These are phyloP conservation scores for Pocillopora grandis DNA, from an alignment of 92 coral and sea anemone species.

Conservation along the genomic window DNA sequence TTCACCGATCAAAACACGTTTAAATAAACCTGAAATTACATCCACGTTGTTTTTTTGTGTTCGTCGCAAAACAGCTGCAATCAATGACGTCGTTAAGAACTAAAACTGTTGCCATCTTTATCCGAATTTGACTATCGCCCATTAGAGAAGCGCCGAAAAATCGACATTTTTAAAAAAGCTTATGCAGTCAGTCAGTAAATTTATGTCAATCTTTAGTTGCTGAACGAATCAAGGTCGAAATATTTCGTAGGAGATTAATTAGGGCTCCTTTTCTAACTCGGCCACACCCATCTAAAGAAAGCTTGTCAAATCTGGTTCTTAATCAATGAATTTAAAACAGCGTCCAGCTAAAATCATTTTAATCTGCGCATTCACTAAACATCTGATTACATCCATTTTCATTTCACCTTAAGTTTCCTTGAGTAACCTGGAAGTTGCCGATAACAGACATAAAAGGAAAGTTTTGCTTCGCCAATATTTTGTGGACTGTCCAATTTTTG, in stretches of 20 bases:
- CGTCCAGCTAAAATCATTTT: background rate
- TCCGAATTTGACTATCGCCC: background rate
- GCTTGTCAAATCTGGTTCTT: conserved; percentile 19
- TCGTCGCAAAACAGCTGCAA: conserved; percentile 1
- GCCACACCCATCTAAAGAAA: background rate
- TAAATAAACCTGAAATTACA: background rate
- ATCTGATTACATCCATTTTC: background rate
- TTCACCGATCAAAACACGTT: background rate
- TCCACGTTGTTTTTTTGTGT: background rate
- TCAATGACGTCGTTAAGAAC: background rate
- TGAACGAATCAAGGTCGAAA: background rate
- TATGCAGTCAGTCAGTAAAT: background rate
- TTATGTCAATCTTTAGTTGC: background rate
- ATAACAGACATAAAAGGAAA: background rate
- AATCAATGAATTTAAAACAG: background rate
- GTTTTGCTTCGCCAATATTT: background rate
- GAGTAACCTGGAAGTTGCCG: background rate
- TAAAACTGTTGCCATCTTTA: background rate
- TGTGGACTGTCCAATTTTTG: background rate
- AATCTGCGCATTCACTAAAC: background rate
- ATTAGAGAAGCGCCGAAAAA: background rate
- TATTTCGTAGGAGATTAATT: background rate
- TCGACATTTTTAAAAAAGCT: background rate
- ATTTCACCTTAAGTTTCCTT: background rate
- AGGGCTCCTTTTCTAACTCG: background rate